Conservation (phyloP, 2,888 invertebrate genomes). For the Conomelus anceps region DNA sequence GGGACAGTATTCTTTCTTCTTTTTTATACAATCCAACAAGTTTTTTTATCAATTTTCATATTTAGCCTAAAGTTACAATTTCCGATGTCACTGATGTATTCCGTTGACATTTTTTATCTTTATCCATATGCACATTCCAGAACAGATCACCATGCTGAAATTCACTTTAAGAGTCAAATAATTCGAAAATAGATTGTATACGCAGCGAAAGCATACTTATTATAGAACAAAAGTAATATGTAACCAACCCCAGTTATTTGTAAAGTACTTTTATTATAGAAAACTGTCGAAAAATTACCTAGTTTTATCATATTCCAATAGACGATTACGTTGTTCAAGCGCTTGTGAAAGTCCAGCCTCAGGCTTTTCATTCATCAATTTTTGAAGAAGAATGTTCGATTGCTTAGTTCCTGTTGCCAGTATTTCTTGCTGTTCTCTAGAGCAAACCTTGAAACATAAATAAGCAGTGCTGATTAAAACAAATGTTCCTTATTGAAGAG, state of each 20-base stretch:
- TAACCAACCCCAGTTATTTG: too few relatives aligned
- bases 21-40: too few relatives aligned
- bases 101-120: too few relatives aligned
- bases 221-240: background rate
- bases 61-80: too few relatives aligned
- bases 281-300: constrained; percentile 51
- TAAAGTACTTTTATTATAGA: background rate
- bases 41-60: too few relatives aligned
- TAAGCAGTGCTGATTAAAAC: background rate
- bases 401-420: constrained; percentile 28
- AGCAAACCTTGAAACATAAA: constrained; percentile 28
- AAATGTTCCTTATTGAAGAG: background rate
- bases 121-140: too few relatives aligned
- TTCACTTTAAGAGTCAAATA: too few relatives aligned
- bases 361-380: constrained; percentile 54
- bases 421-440: constrained; percentile 28
- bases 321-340: constrained; percentile 65
- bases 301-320: constrained; percentile 77
- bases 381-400: constrained; percentile 48
- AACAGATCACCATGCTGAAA: too few relatives aligned
- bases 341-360: constrained; percentile 63
- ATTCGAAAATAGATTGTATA: too few relatives aligned
- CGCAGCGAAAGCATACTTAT: too few relatives aligned
- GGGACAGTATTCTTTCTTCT: too few relatives aligned
- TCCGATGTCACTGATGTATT: too few relatives aligned